Base-by-base conservation (phyloP, 2,113 vertebrate species). In the Pithys albifrons region DNA sequence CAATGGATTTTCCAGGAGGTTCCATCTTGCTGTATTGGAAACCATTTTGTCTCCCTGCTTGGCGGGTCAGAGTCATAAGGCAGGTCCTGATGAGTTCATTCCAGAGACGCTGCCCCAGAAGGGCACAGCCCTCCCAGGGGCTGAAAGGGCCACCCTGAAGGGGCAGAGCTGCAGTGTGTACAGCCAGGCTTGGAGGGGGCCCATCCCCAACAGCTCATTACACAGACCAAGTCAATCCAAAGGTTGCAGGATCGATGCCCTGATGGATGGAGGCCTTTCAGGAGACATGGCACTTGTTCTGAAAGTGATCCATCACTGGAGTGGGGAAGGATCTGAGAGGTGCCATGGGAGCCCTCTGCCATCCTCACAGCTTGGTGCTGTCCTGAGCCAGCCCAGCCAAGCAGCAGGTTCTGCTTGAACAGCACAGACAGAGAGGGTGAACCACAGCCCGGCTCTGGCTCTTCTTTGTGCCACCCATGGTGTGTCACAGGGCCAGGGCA, bases 211-310 rank as follows among this genome's bases (percentile, higher is more conserved):
- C 65, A 81, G 54, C 62, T 79, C 39, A 72, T 92, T 93, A 85
- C 82, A 85, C 76, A 72, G 85, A 91, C 93, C 65, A 58, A 79
- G 54, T 93, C 88, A 94, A 96, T 93, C 93, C 94, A 89, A 90
- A 88, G 20, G 75, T 85, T 79, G 67, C 74, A 67, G 88, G 81
- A 91, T 96, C 75, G 4, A 91, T 97, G 79, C 12, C 43, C 88
- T 90, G 95, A 74, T 72, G 79, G 79, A 65, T 33, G 76, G 49
- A 86, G 58, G 62, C 20, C n/a, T 76, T 59, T 69, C 77, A 79
- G 52, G 88, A 94, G 71, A 71, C 54, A 31, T 41, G 58, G 74
- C 65, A 58, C 79, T 13, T 7, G 59, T 46, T 77, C 19, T 27
- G 71, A 58, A 27, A 39, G 9, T 1, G 24, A 93, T 93, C 72